A percentile compares a stretch with the other conserved stretches of the same genome.
phyloP scores from a whole-genome alignment of 1,140 invertebrate genomes.

The Listronotus bonariensis region DNA sequence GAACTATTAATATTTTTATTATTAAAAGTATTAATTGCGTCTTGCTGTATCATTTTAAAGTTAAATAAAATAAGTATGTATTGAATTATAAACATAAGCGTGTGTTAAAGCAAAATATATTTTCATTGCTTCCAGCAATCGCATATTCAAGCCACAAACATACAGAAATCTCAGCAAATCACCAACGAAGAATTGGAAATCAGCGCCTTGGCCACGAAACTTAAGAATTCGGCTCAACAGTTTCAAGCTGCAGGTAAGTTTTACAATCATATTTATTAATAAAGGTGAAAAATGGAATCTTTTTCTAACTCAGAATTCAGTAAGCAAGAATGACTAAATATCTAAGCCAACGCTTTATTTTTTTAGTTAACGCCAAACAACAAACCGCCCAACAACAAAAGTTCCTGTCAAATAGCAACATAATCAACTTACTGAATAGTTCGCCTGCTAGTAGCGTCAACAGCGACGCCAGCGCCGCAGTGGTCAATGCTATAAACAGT shows the following conservation, averaged over 20 bases:
- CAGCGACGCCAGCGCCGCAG: constrained; percentile 54
- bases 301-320: too few species aligned
- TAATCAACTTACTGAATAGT: constrained; percentile 74
- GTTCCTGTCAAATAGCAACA: constrained; percentile 50
- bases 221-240: constrained; percentile 79
- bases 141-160: constrained; percentile 59
- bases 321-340: too few species aligned
- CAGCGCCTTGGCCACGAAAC: constrained; percentile 74
- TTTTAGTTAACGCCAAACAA: constrained; percentile 38
- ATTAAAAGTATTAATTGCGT: too few species aligned
- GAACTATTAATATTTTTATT: too few species aligned
- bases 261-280: not conserved
- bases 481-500: constrained; percentile 54
- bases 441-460: constrained; percentile 70
- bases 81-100: too few species aligned
- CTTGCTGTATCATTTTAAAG: too few species aligned
- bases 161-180: constrained; percentile 39
- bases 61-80: too few species aligned
- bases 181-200: constrained; percentile 67
- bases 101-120: constrained; percentile 4
- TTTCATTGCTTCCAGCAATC: constrained; percentile 59
- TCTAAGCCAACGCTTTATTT: too few species aligned
- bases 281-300: too few species aligned
- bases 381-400: constrained; percentile 58
- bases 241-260: constrained; percentile 68